Conservation (phyloP, 1,140 invertebrate genomes). For the Drosophila simulans region DNA sequence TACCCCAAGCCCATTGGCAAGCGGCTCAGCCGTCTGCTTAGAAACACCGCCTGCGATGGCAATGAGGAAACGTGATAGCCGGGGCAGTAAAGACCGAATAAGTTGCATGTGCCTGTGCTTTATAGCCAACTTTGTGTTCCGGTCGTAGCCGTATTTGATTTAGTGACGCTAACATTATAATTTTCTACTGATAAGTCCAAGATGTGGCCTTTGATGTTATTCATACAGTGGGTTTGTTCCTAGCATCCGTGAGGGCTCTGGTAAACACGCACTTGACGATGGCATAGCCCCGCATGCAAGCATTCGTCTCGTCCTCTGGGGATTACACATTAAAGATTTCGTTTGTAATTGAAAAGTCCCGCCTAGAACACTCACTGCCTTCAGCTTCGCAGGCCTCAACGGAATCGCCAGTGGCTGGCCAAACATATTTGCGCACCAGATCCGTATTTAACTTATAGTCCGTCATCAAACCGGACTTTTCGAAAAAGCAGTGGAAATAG, state of each 20-base stretch:
- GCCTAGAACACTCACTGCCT: conserved; percentile 55
- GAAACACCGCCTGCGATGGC: conserved; percentile 44
- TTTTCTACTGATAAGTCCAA: conserved; percentile 26
- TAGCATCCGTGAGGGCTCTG: conserved; percentile 68
- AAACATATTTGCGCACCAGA: conserved; percentile 64
- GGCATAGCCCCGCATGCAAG: conserved; percentile 66
- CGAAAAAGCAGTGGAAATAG: conserved; percentile 77
- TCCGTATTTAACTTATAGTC: conserved; percentile 70
- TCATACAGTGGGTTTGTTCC: conserved; percentile 70
- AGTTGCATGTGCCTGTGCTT: conserved; percentile 28
- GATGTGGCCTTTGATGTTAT: neutral
- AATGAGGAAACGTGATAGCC: conserved; percentile 46
- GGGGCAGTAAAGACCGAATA: neutral
- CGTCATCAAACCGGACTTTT: conserved; percentile 70
- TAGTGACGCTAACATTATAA: conserved; percentile 25
- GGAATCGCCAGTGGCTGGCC: conserved; percentile 78
- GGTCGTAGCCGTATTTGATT: conserved; percentile 35
- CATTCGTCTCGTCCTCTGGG: conserved; percentile 62
- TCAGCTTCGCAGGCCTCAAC: conserved; percentile 66
- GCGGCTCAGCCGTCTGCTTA: conserved; percentile 88
- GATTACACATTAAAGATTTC: neutral
- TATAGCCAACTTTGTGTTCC: conserved; percentile 20
- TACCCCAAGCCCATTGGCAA: conserved; percentile 94
- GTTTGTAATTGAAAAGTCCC: neutral
- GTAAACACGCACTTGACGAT: conserved; percentile 70